phyloP scores from a whole-genome alignment of 2,888 invertebrate species.

The Pantelozetes paolii region DNA sequence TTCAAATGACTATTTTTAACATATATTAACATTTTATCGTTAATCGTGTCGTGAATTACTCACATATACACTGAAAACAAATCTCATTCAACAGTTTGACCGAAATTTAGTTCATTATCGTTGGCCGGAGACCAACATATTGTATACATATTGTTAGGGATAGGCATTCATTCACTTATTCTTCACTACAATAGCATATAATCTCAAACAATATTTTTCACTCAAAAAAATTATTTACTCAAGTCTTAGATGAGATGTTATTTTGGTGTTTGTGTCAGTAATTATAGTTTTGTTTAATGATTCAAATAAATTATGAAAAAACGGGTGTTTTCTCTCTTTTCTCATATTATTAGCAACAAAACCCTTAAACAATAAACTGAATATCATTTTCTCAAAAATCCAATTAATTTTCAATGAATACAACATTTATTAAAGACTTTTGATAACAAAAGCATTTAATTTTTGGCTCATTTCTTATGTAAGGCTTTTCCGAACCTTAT shows the following conservation, averaged over 20 bases:
- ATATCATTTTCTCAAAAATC: not conserved
- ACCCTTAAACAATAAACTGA: not conserved
- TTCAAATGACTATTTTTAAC: not conserved
- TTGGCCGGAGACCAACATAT: not conserved
- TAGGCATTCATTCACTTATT: not conserved
- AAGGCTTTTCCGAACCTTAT: not conserved
- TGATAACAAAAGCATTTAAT: not conserved
- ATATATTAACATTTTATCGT: not conserved
- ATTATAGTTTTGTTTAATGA: not conserved
- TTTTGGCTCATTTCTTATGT: not conserved
- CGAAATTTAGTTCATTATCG: constrained; percentile 32
- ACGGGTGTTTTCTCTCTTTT: not conserved
- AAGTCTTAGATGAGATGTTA: too few relatives aligned
- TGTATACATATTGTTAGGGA: not conserved
- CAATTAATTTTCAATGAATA: not conserved
- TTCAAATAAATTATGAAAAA: constrained; percentile 1
- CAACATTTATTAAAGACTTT: not conserved
- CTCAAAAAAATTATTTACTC: too few relatives aligned
- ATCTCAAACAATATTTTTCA: too few relatives aligned
- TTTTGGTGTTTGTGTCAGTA: not conserved
- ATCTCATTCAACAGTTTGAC: constrained; percentile 7
- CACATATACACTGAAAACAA: not conserved
- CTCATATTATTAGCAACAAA: not conserved
- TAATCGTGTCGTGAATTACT: constrained; percentile 21
- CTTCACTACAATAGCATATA: not conserved